Base-by-base conservation (phyloP, 2,888 invertebrate genomes). In the Colletes collaris region DNA sequence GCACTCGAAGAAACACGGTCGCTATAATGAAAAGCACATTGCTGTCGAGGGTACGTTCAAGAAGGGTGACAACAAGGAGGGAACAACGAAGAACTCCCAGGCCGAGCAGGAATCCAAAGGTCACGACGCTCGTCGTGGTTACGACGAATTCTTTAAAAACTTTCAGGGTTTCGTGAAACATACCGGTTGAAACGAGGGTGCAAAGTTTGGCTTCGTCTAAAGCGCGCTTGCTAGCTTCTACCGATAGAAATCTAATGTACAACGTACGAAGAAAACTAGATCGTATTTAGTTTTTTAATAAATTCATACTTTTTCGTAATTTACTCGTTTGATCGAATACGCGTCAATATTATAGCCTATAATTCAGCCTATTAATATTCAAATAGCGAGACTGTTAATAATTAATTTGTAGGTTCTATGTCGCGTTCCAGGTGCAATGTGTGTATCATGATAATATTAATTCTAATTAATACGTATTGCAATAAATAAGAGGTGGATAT, bases 1-100 rank as follows among this genome's bases (percentile, higher is more conserved):
- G 0, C 94, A 95, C 87, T 95, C 94, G 89, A 94, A 95, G 78
- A 95, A 95, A 88, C 95, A 96, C 87, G 95, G 94, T 0, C 94
- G 94, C 79, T 93, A 93, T 78, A 93, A 95, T 68, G 93, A 93
- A 58, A 93, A 95, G 53, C 94, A 95, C 77, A 93, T 93, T 0
- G 93, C 94, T 0, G 93, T 94, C 67, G 93, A 94, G 77, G 96
- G 95, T 4, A 94, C 92, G n/a, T 94, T 94, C 81, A 93, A 94
- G 82, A 94, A 95, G 87, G 95, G 94, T 6, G 94, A 93, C 4
- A 93, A 94, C 59, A 92, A 93, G 82, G 93, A 94, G 83, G 96
- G 95, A 2, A 93, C 92, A 86, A 93, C 93, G 81, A 94, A 95
- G 81, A 94, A 95, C 81, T 95, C 95, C 0, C 93, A 94, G 81